Evolutionary conservation across 2,113 vertebrate genomes (phyloP).

Genomic region (Budorcas taxicolor): DNA sequence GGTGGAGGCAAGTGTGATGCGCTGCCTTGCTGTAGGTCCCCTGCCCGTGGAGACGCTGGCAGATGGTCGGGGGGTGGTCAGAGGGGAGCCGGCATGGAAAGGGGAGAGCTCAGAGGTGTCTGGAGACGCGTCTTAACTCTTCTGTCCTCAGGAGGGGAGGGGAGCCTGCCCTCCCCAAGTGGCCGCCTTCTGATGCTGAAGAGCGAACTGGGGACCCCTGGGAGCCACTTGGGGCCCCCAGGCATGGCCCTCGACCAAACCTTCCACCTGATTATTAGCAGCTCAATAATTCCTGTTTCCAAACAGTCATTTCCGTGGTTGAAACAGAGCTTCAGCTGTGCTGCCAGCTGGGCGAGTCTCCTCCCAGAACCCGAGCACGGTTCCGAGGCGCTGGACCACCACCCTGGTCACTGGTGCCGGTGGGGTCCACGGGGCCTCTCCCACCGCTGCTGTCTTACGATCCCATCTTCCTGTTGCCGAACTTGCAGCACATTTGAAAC

Average conservation of each 20-base stretch:
- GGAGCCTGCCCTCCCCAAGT: not conserved
- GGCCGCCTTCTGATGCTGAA: not conserved
- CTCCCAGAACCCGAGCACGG: accelerated
- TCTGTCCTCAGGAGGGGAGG: accelerated
- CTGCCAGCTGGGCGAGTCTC: not conserved
- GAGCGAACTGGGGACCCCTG: not conserved
- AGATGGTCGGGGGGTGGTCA: accelerated
- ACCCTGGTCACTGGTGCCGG: not conserved
- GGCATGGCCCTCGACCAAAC: accelerated
- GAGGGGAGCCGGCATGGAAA: accelerated
- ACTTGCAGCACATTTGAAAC: accelerated
- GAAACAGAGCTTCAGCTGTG: not conserved
- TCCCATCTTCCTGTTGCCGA: not conserved
- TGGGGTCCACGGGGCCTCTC: not conserved
- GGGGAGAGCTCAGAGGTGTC: accelerated
- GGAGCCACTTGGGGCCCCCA: too few relatives aligned
- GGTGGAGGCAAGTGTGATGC: accelerated
- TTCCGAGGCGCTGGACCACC: accelerated
- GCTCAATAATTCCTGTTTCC: not conserved
- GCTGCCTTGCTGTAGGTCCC: accelerated
- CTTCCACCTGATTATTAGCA: accelerated
- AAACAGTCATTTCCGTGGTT: accelerated
- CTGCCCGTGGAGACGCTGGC: accelerated
- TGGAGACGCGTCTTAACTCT: accelerated
- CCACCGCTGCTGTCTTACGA: accelerated